phyloP scores from a whole-genome alignment of 2,888 invertebrate genomes.

The Yponomeuta cagnagella region DNA sequence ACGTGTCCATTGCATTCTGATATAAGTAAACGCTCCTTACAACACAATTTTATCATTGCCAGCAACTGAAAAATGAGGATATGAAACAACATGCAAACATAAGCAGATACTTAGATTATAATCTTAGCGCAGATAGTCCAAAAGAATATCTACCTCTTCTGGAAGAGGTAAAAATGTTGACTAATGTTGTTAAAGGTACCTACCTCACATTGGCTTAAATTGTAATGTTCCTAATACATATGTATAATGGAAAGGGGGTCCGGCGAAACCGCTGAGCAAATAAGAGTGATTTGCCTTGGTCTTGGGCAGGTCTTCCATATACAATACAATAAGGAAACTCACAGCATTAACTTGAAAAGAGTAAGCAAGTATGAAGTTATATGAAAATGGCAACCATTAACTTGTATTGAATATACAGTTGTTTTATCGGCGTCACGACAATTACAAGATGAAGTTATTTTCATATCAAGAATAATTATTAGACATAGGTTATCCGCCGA shows the following conservation, averaged over 20 bases:
- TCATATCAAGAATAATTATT: not conserved
- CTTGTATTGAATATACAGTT: too few species aligned
- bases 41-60: not conserved
- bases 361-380: constrained; percentile 7
- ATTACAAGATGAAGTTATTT: not conserved
- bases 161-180: too few species aligned
- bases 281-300: constrained; percentile 41
- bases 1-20: constrained; percentile 23
- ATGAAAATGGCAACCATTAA: not conserved
- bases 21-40: not conserved
- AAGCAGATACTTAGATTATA: not conserved
- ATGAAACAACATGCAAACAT: not conserved
- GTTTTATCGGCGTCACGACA: too few species aligned
- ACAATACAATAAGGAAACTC: constrained; percentile 30
- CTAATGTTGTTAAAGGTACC: too few species aligned
- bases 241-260: constrained; percentile 18
- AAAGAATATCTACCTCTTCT: too few species aligned
- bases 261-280: constrained; percentile 29
- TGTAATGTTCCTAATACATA: constrained; percentile 2
- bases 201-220: not conserved
- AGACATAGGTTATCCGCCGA: not conserved
- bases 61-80: not conserved
- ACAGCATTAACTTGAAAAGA: not conserved
- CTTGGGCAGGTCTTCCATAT: constrained; percentile 28
- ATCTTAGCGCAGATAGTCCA: too few species aligned